Percentiles rank a stretch among this genome's conserved stretches.
These are phyloP conservation scores for Doryteuthis pealeii DNA, from an alignment of 1,140 invertebrate genomes.

Conservation along the genomic window DNA sequence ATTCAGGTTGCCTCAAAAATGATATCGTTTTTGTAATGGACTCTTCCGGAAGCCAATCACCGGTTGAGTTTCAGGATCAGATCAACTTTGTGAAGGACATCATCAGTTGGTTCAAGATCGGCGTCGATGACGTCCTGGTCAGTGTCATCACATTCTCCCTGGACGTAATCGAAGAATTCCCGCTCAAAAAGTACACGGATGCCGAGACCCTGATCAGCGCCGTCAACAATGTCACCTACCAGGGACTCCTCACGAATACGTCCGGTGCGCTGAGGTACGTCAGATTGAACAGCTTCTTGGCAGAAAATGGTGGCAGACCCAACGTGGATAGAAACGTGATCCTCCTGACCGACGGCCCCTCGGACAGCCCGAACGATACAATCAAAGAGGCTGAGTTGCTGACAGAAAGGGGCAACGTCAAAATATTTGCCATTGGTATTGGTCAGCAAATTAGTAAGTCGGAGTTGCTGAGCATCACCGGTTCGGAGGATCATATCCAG, in stretches of 20 bases:
- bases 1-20: background rate
- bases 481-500: conserved; percentile 23
- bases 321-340: conserved; percentile 17
- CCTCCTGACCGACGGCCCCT: conserved; percentile 24
- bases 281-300: conserved; percentile 22
- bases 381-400: background rate
- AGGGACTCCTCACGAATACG: conserved; percentile 23
- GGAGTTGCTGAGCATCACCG: conserved; percentile 13
- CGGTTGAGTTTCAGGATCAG: conserved; percentile 17
- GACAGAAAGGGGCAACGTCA: conserved; percentile 14
- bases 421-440: conserved; percentile 20
- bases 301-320: conserved; percentile 18
- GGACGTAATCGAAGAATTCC: background rate
- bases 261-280: conserved; percentile 23
- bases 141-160: conserved; percentile 17
- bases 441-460: conserved; percentile 21
- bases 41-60: conserved; percentile 19
- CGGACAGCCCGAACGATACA: conserved; percentile 11
- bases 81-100: conserved; percentile 17
- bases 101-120: conserved; percentile 15
- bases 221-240: conserved; percentile 15
- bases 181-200: conserved; percentile 10
- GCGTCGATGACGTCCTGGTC: conserved; percentile 11
- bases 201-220: conserved; percentile 13
- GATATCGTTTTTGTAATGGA: conserved; percentile 22